Conservation (phyloP, 2,113 vertebrate genomes). For the Colinus virginianus region DNA sequence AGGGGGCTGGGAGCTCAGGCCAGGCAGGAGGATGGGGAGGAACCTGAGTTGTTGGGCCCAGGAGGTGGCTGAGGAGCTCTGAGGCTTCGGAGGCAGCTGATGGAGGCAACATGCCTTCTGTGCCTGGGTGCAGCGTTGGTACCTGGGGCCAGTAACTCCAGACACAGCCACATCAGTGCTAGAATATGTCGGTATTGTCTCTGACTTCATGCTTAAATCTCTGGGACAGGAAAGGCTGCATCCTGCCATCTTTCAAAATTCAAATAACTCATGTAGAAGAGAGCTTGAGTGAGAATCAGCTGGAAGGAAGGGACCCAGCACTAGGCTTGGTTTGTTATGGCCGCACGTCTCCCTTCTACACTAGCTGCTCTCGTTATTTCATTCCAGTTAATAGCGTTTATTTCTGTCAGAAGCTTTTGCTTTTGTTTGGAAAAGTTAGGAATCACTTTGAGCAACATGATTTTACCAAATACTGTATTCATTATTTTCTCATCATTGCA, state of each 20-base stretch:
- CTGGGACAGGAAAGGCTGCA: background rate
- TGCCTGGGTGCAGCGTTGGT: background rate
- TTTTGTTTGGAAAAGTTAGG: background rate
- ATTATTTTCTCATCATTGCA: constrained; percentile 54
- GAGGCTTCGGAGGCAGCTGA: background rate
- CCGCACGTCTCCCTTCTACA: background rate
- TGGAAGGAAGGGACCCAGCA: background rate
- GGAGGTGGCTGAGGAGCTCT: background rate
- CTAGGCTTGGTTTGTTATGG: background rate
- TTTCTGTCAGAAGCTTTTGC: background rate
- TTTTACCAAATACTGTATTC: constrained; percentile 46
- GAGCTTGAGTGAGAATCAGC: background rate
- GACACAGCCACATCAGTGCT: accelerated
- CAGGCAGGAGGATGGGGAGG: background rate
- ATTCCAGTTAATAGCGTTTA: constrained; percentile 26
- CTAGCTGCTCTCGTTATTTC: background rate
- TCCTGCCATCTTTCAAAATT: background rate
- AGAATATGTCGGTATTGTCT: accelerated
- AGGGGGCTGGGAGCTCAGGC: background rate
- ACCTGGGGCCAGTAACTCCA: background rate
- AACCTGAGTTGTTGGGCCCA: background rate
- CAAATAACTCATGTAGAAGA: background rate
- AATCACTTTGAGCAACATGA: constrained; percentile 18
- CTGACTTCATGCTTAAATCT: constrained; percentile 33
- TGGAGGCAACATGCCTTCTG: background rate